A percentile compares a stretch with the other conserved stretches of the same genome.
phyloP scores from a whole-genome alignment of 2,888 invertebrate species.

The Gisinianus flammeolus region DNA sequence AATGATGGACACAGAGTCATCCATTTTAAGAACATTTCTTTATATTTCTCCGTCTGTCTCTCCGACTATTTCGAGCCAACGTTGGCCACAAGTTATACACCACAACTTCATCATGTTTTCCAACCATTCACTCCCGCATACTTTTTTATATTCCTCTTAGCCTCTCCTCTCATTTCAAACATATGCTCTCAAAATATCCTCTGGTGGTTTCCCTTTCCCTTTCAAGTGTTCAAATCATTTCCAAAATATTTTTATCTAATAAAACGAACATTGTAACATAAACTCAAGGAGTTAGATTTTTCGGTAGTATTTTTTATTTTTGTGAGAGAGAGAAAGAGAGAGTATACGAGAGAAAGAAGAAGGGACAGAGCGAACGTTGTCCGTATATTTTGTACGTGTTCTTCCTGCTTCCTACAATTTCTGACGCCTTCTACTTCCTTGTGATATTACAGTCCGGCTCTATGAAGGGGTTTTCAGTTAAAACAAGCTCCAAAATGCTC shows the following conservation, averaged over 20 bases:
- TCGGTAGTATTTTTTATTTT: too few species aligned
- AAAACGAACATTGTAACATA: too few species aligned
- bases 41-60: not conserved
- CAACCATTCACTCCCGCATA: not conserved
- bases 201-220: not conserved
- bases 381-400: too few species aligned
- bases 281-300: too few species aligned
- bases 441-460: too few species aligned
- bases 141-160: not conserved
- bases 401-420: too few species aligned
- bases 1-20: not conserved
- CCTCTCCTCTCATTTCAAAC: not conserved
- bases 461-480: too few species aligned
- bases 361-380: too few species aligned
- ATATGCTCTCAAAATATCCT: not conserved
- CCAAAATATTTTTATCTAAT: not conserved
- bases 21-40: not conserved
- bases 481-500: too few species aligned
- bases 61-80: not conserved
- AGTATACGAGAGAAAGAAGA: too few species aligned
- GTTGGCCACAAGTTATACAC: not conserved
- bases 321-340: too few species aligned
- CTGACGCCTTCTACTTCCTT: too few species aligned
- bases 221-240: not conserved
- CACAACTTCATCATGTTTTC: not conserved